These are phyloP conservation scores for Apamea sordens DNA, from an alignment of 2,888 invertebrate species.

Conservation along the genomic window DNA sequence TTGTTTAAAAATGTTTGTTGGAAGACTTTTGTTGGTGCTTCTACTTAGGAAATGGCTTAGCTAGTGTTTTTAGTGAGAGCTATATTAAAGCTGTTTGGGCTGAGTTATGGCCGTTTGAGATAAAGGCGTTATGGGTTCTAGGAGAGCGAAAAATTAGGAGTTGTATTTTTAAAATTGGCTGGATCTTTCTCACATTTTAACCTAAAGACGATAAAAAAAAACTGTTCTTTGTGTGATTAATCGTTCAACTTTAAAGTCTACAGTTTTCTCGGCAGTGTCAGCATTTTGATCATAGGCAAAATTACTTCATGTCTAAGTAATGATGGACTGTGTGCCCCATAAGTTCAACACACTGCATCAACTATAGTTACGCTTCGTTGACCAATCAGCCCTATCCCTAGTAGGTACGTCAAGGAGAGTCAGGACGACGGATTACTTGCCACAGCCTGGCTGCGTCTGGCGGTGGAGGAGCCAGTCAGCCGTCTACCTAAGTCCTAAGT, in stretches of 20 bases:
- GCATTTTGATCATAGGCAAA: background rate
- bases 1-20: constrained; percentile 75
- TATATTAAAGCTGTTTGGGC: constrained; percentile 68
- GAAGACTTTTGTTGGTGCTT: constrained; percentile 68
- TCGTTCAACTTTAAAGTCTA: background rate
- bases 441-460: constrained; percentile 27
- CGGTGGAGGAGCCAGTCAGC: constrained; percentile 13
- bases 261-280: background rate
- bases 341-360: background rate
- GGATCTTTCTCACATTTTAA: constrained; percentile 4
- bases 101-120: constrained; percentile 62
- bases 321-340: too few relatives aligned
- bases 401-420: constrained; percentile 16
- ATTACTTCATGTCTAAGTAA: background rate
- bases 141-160: constrained; percentile 29
- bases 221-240: background rate
- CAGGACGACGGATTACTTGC: constrained; percentile 39
- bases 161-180: constrained; percentile 26
- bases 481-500: constrained; percentile 17
- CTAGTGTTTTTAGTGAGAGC: constrained; percentile 54
- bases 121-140: constrained; percentile 24
- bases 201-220: background rate
- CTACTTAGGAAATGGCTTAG: constrained; percentile 60
- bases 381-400: constrained; percentile 17
- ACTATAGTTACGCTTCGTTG: constrained; percentile 19